Evolutionary conservation across 2,888 invertebrate genomes (phyloP).

Genomic region (Perithous albicinctus): DNA sequence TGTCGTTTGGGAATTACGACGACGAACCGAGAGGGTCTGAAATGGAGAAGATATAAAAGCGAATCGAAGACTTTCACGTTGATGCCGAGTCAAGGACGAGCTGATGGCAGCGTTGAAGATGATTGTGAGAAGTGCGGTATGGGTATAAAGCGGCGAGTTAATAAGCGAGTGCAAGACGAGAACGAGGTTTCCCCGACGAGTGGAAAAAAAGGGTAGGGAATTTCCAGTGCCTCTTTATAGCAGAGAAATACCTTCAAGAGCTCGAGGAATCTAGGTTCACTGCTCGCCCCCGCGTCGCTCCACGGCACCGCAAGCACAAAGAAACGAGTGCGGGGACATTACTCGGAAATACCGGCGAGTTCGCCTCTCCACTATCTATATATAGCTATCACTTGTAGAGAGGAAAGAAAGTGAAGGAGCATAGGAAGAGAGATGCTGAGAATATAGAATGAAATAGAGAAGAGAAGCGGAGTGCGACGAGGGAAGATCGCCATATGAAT

Average conservation of each 20-base stretch:
- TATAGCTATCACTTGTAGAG: conserved; percentile 25
- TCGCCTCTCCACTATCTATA: background rate
- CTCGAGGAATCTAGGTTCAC: conserved; percentile 53
- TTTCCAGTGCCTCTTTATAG: conserved; percentile 45
- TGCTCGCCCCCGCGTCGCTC: conserved; percentile 12
- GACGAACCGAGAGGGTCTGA: background rate
- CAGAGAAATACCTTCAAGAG: conserved; percentile 51
- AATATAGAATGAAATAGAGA: background rate
- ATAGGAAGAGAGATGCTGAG: background rate
- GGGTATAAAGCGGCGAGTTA: conserved; percentile 41
- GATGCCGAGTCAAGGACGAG: conserved; percentile 33
- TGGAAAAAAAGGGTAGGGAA: conserved; percentile 28
- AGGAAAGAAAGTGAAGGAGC: conserved; percentile 31
- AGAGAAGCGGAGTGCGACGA: conserved; percentile 20
- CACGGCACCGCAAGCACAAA: conserved; percentile 55
- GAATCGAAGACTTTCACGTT: conserved; percentile 37
- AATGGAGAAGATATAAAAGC: conserved; percentile 10
- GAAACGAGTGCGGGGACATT: conserved; percentile 66
- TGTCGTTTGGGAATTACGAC: background rate
- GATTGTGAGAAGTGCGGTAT: conserved; percentile 30
- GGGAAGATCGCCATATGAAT: conserved; percentile 15
- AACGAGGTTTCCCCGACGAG: conserved; percentile 47
- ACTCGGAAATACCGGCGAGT: conserved; percentile 64
- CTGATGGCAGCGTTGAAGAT: conserved; percentile 15
- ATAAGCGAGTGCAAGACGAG: conserved; percentile 28